Evolutionary conservation across 2,797 vertebrate species (phyloP), one percentile per base, ranked within the genome.

Genomic region (Falco rusticolus): DNA sequence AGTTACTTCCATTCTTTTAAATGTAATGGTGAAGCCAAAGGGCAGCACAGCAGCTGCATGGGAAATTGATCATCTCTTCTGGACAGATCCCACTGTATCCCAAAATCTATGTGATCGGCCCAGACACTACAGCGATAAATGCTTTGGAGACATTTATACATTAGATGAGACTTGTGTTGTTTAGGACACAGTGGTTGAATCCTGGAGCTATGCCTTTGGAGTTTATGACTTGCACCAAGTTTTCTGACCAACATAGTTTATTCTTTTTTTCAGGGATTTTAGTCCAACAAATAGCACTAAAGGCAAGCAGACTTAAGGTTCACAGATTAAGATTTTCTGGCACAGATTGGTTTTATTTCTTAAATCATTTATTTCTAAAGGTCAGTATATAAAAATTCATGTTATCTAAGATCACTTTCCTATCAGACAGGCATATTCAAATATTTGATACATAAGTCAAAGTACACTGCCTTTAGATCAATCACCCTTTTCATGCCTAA

Each of bases 1-100:
- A 87, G 60, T 89, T 57, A 65, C 80, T 77, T 74, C 63, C 74
- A 68, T 87, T 93, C 47, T 90, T 95, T 85, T 34, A 72, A 94
- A 57, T 47, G 63, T 59, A 75, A 71, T 6, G 6, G 60, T 57
- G 54, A 90, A 93, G 33, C 80, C 83, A 94, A 91, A 79, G 47
- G 41, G 34, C 66, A 94, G 74, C 48, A 50, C 66, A 84, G 63
- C 26, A 92, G 83, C 64, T 37, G 29, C 90, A 77, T 43, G 54
- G 74, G 51, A 86, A 94, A 90, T 47, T 43, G 28, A 77, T 94
- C 78, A 74, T 16, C 60, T 59, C 33, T 74, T 71, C 88, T 80
- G 53, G 86, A 87, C 45, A 50, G n/a, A 87, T 87, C 54, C 65
- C 78, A 43, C 82, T 84, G 8, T 66, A 48, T 91, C n/a, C 71